Base-by-base conservation (phyloP, 2,797 vertebrate genomes). In the Helarctos malayanus region DNA sequence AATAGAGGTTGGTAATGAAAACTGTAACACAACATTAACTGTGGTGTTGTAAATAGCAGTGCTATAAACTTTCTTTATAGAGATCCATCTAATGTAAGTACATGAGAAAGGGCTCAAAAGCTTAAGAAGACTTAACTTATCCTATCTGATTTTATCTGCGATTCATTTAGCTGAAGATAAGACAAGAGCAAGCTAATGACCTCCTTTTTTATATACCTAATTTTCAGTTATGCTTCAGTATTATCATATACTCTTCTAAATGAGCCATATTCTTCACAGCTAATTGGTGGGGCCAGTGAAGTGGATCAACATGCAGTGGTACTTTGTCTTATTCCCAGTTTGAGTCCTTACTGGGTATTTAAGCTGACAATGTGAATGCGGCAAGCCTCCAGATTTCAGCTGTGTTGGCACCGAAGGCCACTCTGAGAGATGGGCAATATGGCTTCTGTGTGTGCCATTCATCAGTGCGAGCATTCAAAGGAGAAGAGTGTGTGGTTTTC, bases 271-370 rank as follows among this genome's bases (percentile, higher is more conserved):
- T 98, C 97, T 98, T 97, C 79, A 89, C 93, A 98, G 97, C 23
- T 96, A 98, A 97, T 97, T 97, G 97, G 95, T 95, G 96, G 92
- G 97, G 79, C 97, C 97, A 98, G 95, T 96, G 98, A 88, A 96
- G 69, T 96, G 93, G 82, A 98, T 97, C 93, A 89, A 25, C 25
- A 87, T 35, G 56, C 92, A 68, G 89, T 15, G 84, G 87, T 78
- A 69, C 47, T 97, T 97, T 97, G 84, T 85, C 95, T 82, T 35
- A 5, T 65, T 98, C 97, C 88, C 97, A 97, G 91, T 97, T 91
- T 94, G 98, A 98, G 61, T 91, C 79, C 87, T 38, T 73, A 75
- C 96, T 96, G 65, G 63, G 61, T 81, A 96, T 81, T 76, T 96
- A 97, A 63, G 69, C n/a, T 45, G 97, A 85, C 95, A 45, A 91